Evolutionary conservation across 2,888 invertebrate species (phyloP).

Genomic region (Ophioninae sp.): DNA sequence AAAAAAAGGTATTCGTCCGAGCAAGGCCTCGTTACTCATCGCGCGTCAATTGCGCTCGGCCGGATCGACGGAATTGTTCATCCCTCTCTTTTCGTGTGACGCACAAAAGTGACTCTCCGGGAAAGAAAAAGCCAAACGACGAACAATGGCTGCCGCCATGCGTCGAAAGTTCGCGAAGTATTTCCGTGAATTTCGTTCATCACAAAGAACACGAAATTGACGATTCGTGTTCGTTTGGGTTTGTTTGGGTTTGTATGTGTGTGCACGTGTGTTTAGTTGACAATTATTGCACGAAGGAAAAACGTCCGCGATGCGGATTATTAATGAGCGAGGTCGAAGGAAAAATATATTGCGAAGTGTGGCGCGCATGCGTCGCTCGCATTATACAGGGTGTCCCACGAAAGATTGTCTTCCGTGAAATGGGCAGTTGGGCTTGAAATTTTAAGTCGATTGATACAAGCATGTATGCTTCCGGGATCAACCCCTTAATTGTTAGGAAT

Average conservation of each 20-base stretch:
- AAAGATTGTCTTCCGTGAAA: too few species aligned
- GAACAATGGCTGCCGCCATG: not conserved
- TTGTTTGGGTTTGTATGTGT: too few species aligned
- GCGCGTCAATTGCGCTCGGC: not conserved
- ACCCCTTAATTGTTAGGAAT: too few species aligned
- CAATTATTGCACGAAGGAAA: not conserved
- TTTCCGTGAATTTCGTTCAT: not conserved
- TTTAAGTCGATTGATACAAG: too few species aligned
- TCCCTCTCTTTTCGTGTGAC: not conserved
- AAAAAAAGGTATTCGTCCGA: not conserved
- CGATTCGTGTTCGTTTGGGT: too few species aligned
- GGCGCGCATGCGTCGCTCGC: not conserved
- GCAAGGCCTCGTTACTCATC: conserved; percentile 15
- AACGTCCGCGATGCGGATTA: not conserved
- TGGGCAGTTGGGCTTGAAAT: too few species aligned
- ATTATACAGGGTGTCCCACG: too few species aligned
- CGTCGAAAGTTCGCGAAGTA: not conserved
- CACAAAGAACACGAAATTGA: not conserved
- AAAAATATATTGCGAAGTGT: not conserved
- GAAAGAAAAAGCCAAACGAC: not conserved
- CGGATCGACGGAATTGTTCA: not conserved
- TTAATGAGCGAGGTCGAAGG: conserved; percentile 23
- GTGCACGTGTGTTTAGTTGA: not conserved
- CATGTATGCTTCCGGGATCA: too few species aligned
- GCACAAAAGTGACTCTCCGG: not conserved